phyloP scores from a whole-genome alignment of 2,888 invertebrate species.

The Scelioninae gen. 1 region DNA sequence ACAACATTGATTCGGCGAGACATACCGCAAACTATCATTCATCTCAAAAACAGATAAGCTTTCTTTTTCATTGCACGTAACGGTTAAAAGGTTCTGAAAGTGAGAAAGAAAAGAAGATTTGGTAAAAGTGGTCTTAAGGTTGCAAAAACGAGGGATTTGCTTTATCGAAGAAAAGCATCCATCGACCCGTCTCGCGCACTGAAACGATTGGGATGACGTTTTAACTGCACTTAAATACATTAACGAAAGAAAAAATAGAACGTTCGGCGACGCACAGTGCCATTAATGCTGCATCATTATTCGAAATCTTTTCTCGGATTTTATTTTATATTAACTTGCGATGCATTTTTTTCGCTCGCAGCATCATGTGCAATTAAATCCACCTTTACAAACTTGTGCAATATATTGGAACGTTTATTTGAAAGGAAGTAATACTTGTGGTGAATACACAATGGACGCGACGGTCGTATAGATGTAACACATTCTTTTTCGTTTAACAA shows the following conservation, averaged over 20 bases:
- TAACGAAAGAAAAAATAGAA: constrained; percentile 12
- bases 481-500: constrained; percentile 29
- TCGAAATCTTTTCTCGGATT: not conserved
- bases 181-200: constrained; percentile 54
- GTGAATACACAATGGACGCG: constrained; percentile 36
- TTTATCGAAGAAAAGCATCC: constrained; percentile 67
- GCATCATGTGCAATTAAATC: constrained; percentile 36
- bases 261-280: constrained; percentile 4
- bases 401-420: constrained; percentile 42
- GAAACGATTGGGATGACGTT: constrained; percentile 55
- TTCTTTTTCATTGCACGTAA: constrained; percentile 66
- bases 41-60: constrained; percentile 66
- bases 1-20: constrained; percentile 51
- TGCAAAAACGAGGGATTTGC: constrained; percentile 66
- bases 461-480: constrained; percentile 35
- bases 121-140: constrained; percentile 66
- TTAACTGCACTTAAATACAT: constrained; percentile 62
- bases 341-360: not conserved
- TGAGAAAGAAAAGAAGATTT: constrained; percentile 66
- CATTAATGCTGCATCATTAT: constrained; percentile 21
- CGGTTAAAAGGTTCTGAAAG: constrained; percentile 66
- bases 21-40: constrained; percentile 60
- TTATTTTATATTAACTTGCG: constrained; percentile 11
- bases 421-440: constrained; percentile 49
- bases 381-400: constrained; percentile 31